phyloP scores from a whole-genome alignment of 2,888 invertebrate genomes.

The Hypomecis punctinalis region DNA sequence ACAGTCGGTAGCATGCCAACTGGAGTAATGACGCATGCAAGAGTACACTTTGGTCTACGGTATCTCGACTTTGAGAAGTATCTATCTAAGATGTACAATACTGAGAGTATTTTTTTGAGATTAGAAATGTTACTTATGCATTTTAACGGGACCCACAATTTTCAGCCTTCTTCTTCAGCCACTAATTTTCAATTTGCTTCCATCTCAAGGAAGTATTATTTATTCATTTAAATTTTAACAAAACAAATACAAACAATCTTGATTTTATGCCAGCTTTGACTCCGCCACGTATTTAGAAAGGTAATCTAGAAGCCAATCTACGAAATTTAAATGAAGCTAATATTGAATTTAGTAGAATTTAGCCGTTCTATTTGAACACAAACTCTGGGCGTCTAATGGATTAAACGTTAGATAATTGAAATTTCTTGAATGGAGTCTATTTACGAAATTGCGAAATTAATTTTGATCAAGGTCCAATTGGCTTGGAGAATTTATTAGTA shows the following conservation, averaged over 20 bases:
- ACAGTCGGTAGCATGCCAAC: conserved; percentile 13
- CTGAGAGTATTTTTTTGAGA: no score
- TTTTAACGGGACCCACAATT: no score
- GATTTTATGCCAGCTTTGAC: neutral
- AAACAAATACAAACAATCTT: no score
- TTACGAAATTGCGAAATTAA: conserved; percentile 11
- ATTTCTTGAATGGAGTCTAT: conserved; percentile 18
- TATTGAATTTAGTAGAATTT: conserved; percentile 20
- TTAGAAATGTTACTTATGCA: no score
- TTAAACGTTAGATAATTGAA: conserved; percentile 23
- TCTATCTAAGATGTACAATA: no score
- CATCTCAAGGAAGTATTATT: no score
- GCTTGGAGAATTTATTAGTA: conserved; percentile 1
- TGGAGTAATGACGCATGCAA: conserved; percentile 15
- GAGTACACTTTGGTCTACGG: conserved; percentile 1
- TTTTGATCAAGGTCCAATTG: conserved; percentile 10
- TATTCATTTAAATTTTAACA: neutral
- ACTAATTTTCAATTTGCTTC: no score
- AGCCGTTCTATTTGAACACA: conserved; percentile 16
- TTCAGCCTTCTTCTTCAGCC: no score
- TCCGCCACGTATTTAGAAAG: neutral
- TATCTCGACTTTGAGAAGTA: neutral
- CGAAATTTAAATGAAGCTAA: conserved; percentile 17
- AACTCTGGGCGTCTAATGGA: conserved; percentile 19
- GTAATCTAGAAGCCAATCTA: conserved; percentile 12